Conservation (phyloP, 2,888 invertebrate genomes). For the Trissolcus brochymenae region DNA sequence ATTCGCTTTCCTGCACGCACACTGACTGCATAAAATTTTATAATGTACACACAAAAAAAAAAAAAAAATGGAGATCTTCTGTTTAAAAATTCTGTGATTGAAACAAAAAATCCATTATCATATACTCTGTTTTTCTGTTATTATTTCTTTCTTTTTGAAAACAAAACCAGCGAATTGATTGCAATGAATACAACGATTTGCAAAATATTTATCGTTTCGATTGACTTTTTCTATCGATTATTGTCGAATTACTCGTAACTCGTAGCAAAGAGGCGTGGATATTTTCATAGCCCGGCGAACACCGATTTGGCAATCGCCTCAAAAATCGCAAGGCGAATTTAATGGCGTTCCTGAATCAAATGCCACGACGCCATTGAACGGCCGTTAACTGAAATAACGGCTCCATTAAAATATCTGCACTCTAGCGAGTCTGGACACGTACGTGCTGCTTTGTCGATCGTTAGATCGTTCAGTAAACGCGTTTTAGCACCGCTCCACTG, state of each 20-base stretch:
- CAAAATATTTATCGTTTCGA: too few species aligned
- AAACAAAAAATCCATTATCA: too few species aligned
- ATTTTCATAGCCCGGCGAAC: slow-evolving; percentile 44
- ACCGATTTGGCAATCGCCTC: slow-evolving; percentile 53
- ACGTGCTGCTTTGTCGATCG: slow-evolving; percentile 58
- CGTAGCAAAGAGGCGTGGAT: slow-evolving; percentile 7
- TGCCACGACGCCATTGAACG: slow-evolving; percentile 64
- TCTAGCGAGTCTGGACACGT: slow-evolving; percentile 45
- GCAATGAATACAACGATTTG: too few species aligned
- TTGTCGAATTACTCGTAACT: slow-evolving; percentile 28
- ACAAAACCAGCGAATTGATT: too few species aligned
- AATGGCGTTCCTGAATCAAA: slow-evolving; percentile 59
- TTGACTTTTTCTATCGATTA: slow-evolving; percentile 6
- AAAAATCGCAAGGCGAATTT: slow-evolving; percentile 51
- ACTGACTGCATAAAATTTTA: too few species aligned
- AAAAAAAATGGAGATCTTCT: too few species aligned
- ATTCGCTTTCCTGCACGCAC: too few species aligned
- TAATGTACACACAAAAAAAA: too few species aligned
- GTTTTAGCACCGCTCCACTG: slow-evolving; percentile 27
- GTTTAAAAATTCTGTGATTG: too few species aligned
- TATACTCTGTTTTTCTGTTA: too few species aligned
- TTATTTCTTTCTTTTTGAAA: too few species aligned
- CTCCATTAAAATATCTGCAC: slow-evolving; percentile 68
- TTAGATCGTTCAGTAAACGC: slow-evolving; percentile 47
- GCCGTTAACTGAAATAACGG: slow-evolving; percentile 69